These are phyloP conservation scores for Cavia aperea DNA, from an alignment of 2,113 vertebrate genomes.

Conservation along the genomic window DNA sequence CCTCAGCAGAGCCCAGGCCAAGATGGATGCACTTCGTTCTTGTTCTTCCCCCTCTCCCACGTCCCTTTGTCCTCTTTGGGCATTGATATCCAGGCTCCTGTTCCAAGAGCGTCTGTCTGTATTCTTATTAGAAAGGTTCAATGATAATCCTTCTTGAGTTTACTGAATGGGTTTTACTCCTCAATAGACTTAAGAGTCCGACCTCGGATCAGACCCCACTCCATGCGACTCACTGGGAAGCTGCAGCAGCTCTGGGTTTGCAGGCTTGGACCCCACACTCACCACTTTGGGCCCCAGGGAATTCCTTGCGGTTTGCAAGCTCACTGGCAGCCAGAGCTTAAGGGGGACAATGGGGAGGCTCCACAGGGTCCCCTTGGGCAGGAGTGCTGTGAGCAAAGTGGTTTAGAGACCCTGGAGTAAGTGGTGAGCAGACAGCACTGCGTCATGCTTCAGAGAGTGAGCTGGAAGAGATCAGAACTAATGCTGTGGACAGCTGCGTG, in stretches of 20 bases:
- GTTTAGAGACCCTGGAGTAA: neutral
- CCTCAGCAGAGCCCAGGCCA: neutral
- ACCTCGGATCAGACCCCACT: fast-evolving
- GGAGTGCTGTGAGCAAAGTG: neutral
- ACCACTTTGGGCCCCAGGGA: neutral
- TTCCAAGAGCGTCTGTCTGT: neutral
- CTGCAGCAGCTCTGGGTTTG: neutral
- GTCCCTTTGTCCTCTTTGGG: neutral
- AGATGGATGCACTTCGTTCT: neutral
- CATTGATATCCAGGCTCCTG: neutral
- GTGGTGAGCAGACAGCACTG: neutral
- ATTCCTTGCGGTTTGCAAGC: neutral
- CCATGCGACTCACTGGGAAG: neutral
- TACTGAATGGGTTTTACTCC: neutral
- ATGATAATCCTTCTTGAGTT: neutral
- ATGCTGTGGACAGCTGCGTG: neutral
- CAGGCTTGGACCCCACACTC: neutral
- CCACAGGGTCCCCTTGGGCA: neutral
- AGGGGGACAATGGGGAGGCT: neutral
- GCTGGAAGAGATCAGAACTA: neutral
- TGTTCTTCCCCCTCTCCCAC: neutral
- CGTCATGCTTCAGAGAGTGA: neutral
- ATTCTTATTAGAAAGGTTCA: neutral
- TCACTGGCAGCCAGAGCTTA: neutral
- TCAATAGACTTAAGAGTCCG: neutral